Evolutionary conservation across 2,797 vertebrate genomes (phyloP), one percentile per base, ranked within the genome.

Genomic region (Brachyrhaphis roseni): DNA sequence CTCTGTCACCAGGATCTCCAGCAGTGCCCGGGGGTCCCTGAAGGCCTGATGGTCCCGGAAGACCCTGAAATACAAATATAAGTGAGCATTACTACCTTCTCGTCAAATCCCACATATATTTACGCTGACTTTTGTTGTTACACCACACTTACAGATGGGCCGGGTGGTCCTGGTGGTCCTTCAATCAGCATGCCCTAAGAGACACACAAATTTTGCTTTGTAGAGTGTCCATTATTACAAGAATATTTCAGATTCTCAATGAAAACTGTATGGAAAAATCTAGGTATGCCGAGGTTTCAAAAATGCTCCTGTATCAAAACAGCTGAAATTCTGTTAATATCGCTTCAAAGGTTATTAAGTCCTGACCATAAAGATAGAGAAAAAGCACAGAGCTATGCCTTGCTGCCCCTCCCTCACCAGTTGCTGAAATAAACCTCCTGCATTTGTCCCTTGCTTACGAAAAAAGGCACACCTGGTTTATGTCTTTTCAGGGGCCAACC

Each of bases 131-230:
- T 20, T 51, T 34, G 49, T 36, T 28, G 0, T 8, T 31, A 85
- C 20, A n/a, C 36, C 8, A 94, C 78, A 96, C 97, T 96, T 95
- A 99, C 98, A 83, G 95, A 93, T 86, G 98, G 97, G 88, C 98
- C 98, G 47, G 94, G 88, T 78, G 96, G 94, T 89, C 98, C 98
- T 0, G 97, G 95, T 5, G 97, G 97, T 82, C 98, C 98, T 94
- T 99, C 98, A 43, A 99, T 96, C 81, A 99, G 95, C 98, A 99
- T 99, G 20, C 98, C 98, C 98, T 99, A 80, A 8, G 83, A 87
- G 43, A 82, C 70, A 46, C 20, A 81, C 34, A 43, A 57, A 74
- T 47, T 18, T 47, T 55, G 26, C 12, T 43, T 71, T 73, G 43
- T 59, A 0, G 26, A 28, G 16, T 55, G 10, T 4, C 20, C 39